phyloP scores from a whole-genome alignment of 2,113 vertebrate genomes.

The Stegostoma tigrinum region DNA sequence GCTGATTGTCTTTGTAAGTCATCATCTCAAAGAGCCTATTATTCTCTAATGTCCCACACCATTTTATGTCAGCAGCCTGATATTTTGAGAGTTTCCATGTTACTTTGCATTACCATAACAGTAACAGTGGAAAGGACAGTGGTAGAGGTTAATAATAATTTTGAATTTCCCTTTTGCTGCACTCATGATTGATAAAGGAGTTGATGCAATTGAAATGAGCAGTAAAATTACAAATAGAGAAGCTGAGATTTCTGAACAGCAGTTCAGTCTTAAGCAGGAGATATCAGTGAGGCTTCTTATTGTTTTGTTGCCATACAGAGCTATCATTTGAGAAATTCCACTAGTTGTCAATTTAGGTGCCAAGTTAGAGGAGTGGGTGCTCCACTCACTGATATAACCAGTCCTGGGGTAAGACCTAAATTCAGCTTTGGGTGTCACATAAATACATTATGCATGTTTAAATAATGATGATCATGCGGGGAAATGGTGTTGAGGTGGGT shows the following conservation, averaged over 20 bases:
- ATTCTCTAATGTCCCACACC: not conserved
- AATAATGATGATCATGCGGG: too few relatives aligned
- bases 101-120: not conserved
- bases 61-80: not conserved
- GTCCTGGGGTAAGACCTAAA: not conserved
- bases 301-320: not conserved
- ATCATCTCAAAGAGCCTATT: conserved; percentile 4
- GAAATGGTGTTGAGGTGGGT: too few relatives aligned
- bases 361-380: not conserved
- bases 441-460: not conserved
- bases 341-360: not conserved
- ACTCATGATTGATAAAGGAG: not conserved
- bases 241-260: not conserved
- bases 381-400: not conserved
- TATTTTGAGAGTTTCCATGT: not conserved
- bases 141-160: not conserved
- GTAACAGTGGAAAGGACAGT: not conserved
- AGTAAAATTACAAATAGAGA: not conserved
- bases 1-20: conserved; percentile 7
- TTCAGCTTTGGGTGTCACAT: not conserved
- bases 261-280: not conserved
- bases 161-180: not conserved
- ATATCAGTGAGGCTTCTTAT: not conserved
- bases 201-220: not conserved
- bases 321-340: not conserved